Conservation (phyloP, 2,797 vertebrate species). For the Allobates femoralis region DNA sequence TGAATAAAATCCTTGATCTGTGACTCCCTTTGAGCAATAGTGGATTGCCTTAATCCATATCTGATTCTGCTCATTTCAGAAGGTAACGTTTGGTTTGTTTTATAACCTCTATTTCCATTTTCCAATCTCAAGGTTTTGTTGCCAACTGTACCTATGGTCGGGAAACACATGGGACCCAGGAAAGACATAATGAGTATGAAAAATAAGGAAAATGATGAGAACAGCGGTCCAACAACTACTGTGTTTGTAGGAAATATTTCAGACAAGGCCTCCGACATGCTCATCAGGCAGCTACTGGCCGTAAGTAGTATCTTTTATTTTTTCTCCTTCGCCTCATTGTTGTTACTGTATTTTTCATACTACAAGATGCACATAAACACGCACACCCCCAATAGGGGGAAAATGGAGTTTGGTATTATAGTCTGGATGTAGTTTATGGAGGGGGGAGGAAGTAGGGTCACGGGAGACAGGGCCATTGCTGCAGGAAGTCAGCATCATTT, state of each 20-base stretch:
- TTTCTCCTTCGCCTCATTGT: too few relatives aligned
- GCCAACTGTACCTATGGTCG: slow-evolving; percentile 89
- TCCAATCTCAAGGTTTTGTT: slow-evolving; percentile 82
- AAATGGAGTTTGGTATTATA: too few relatives aligned
- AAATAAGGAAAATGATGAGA: slow-evolving; percentile 87
- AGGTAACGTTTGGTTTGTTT: neutral
- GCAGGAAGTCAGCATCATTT: too few relatives aligned
- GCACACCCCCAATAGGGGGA: too few relatives aligned
- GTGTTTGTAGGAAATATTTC: slow-evolving; percentile 99
- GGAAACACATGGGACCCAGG: slow-evolving; percentile 87
- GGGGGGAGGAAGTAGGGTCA: too few relatives aligned
- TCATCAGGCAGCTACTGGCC: slow-evolving; percentile 94
- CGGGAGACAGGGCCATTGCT: too few relatives aligned
- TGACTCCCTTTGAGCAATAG: neutral
- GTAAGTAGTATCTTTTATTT: slow-evolving; percentile 78
- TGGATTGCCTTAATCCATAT: neutral
- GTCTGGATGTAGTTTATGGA: too few relatives aligned
- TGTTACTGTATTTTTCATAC: too few relatives aligned
- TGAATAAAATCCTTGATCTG: neutral
- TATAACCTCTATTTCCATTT: neutral
- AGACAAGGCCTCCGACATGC: slow-evolving; percentile 98
- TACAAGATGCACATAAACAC: too few relatives aligned
- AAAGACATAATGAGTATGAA: slow-evolving; percentile 84
- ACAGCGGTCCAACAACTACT: slow-evolving; percentile 94
- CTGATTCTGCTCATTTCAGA: neutral